Conservation (phyloP, 2,797 vertebrate species). For the Microhierax caerulescens region DNA sequence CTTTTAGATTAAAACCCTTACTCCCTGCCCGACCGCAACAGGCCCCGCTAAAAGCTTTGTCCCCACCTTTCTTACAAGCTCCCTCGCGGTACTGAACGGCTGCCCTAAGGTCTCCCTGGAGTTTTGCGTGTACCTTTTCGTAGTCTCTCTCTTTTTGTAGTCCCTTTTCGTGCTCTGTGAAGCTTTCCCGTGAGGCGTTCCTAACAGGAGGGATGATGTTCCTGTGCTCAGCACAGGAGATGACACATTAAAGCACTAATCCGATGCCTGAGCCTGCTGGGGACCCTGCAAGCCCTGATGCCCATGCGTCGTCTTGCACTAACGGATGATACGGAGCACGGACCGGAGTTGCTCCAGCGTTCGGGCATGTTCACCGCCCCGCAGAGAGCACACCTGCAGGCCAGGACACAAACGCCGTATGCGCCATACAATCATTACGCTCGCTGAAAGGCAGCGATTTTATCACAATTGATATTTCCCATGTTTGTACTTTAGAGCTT, state of each 20-base stretch:
- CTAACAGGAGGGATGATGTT: not conserved
- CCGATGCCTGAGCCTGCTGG: not conserved
- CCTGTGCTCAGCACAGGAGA: not conserved
- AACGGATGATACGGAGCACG: not conserved
- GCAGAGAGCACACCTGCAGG: not conserved
- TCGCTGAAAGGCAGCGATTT: not conserved
- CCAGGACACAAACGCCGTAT: not conserved
- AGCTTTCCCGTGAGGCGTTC: not conserved
- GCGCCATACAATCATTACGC: not conserved
- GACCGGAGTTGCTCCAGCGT: not conserved
- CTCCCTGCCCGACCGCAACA: not conserved
- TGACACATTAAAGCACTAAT: not conserved
- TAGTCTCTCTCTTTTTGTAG: too few relatives aligned
- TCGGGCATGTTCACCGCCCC: not conserved
- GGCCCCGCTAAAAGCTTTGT: not conserved
- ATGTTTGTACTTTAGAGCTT: not conserved
- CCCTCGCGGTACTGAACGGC: not conserved
- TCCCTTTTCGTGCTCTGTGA: not conserved
- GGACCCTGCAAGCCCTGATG: not conserved
- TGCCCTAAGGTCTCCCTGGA: not conserved
- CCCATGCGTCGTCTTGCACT: not conserved
- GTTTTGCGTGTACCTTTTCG: not conserved
- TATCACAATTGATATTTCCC: constrained; percentile 23
- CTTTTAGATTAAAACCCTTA: not conserved
- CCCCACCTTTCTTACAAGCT: not conserved